Evolutionary conservation across 2,113 vertebrate species (phyloP).

Genomic region (Capreolus pygargus): DNA sequence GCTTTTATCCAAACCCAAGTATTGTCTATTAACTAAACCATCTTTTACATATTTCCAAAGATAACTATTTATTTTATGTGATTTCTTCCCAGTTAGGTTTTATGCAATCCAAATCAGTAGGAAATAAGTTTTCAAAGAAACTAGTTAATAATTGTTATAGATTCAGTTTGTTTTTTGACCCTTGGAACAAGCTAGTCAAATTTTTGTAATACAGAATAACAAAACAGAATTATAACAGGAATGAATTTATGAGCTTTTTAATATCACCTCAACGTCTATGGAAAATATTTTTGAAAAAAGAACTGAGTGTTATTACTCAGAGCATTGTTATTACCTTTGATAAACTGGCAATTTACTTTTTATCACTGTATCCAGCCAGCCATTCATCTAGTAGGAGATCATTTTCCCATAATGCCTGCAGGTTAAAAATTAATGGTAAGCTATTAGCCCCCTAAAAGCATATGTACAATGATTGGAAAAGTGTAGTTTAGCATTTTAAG

Average conservation of each 20-base stretch:
- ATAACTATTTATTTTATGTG: not conserved
- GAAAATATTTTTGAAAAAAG: not conserved
- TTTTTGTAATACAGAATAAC: not conserved
- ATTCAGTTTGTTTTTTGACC: not conserved
- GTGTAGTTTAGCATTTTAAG: not conserved
- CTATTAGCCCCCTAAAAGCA: not conserved
- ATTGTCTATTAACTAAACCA: not conserved
- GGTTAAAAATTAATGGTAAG: not conserved
- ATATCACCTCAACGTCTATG: not conserved
- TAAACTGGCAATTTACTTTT: not conserved
- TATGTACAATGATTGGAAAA: not conserved
- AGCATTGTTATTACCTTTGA: not conserved
- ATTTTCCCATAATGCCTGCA: not conserved
- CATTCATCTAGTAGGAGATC: not conserved
- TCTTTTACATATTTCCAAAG: not conserved
- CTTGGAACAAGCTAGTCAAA: not conserved
- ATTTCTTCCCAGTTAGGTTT: not conserved
- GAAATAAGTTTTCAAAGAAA: constrained; percentile 33
- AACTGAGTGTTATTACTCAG: not conserved
- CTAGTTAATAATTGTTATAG: not conserved
- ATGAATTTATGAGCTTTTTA: not conserved
- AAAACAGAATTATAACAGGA: not conserved
- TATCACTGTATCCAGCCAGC: not conserved
- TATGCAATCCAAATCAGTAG: not conserved
- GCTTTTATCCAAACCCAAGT: not conserved